These are phyloP conservation scores for Lycaon pictus DNA, from an alignment of 2,113 vertebrate genomes.

Conservation along the genomic window DNA sequence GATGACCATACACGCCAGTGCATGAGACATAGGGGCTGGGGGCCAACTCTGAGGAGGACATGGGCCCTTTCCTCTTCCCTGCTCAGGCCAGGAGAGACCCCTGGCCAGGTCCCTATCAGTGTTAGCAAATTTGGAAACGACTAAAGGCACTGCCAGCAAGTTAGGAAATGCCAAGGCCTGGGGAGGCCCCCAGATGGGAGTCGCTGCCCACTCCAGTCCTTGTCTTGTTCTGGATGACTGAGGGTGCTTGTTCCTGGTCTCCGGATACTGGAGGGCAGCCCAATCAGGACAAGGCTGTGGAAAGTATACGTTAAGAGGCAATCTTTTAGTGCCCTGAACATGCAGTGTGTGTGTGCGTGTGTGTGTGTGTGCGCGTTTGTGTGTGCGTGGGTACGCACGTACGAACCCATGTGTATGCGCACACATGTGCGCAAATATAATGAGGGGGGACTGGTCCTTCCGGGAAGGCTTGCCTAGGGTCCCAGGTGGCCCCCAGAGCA, in stretches of 20 bases:
- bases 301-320: background rate
- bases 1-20: constrained; percentile 75
- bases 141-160: constrained; percentile 59
- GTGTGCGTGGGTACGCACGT: too few relatives aligned
- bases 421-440: background rate
- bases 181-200: background rate
- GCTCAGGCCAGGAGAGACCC: constrained; percentile 25
- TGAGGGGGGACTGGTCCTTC: constrained; percentile 41
- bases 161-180: constrained; percentile 29
- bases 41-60: background rate
- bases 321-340: constrained; percentile 26
- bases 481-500: constrained; percentile 46
- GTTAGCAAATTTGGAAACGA: background rate
- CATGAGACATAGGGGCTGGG: constrained; percentile 64
- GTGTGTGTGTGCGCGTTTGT: background rate
- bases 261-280: background rate
- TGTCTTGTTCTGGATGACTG: background rate
- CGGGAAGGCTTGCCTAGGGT: constrained; percentile 62
- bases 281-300: background rate
- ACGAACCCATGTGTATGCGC: background rate
- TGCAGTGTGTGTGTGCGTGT: constrained; percentile 30
- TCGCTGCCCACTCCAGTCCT: background rate
- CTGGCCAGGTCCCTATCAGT: background rate
- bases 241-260: constrained; percentile 27
- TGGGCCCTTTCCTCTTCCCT: constrained; percentile 31